Conservation (phyloP, 2,797 vertebrate genomes). For the Myoxocephalus aenaeus region DNA sequence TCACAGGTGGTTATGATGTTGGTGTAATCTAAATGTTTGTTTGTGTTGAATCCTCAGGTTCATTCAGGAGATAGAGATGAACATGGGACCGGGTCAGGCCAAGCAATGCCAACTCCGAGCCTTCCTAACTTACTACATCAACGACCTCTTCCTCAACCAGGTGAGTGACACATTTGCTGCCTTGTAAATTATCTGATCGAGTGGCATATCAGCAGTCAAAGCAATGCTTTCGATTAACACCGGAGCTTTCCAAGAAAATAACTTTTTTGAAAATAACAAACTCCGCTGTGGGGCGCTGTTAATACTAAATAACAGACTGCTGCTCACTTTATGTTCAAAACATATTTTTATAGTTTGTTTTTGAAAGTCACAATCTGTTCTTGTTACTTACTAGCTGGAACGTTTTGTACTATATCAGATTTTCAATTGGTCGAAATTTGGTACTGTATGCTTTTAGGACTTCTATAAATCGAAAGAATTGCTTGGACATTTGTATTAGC, state of each 20-base stretch:
- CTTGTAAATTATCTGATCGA: background rate
- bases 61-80: slow-evolving; percentile 95
- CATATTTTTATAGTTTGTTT: background rate
- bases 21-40: slow-evolving; percentile 27
- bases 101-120: slow-evolving; percentile 95
- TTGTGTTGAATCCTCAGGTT: slow-evolving; percentile 83
- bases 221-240: background rate
- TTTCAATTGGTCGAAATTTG: slow-evolving; percentile 11
- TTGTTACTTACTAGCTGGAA: slow-evolving; percentile 19
- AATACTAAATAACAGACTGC: slow-evolving; percentile 8
- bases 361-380: slow-evolving; percentile 21
- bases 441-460: background rate
- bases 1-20: background rate
- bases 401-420: background rate
- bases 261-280: background rate
- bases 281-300: background rate
- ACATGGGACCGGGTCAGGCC: slow-evolving; percentile 90
- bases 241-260: slow-evolving; percentile 2
- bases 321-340: slow-evolving; percentile 1
- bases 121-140: slow-evolving; percentile 98
- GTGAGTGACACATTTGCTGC: slow-evolving; percentile 56
- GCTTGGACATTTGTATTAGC: too few species aligned
- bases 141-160: slow-evolving; percentile 96
- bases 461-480: too few species aligned
- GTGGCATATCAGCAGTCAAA: background rate